phyloP scores from a whole-genome alignment of 2,888 invertebrate species.

The Mythimna ferrago region DNA sequence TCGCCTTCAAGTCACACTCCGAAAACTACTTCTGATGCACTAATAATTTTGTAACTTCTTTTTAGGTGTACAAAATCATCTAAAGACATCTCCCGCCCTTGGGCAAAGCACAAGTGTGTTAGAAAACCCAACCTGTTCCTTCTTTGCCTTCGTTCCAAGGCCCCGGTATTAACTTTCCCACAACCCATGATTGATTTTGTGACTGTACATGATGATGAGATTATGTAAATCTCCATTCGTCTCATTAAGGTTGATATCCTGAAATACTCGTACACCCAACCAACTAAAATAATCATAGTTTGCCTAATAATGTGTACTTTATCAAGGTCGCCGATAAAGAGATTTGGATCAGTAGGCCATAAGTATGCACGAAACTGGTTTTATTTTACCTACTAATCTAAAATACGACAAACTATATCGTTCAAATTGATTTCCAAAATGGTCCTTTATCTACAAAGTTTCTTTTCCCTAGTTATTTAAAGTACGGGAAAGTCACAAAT shows the following conservation, averaged over 20 bases:
- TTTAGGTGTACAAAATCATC: too few relatives aligned
- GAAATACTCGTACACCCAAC: not conserved
- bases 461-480: not conserved
- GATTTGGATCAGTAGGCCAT: slow-evolving; percentile 34
- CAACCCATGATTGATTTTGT: not conserved
- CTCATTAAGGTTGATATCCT: not conserved
- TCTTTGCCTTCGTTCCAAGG: too few relatives aligned
- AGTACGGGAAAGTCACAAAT: not conserved
- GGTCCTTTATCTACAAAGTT: not conserved
- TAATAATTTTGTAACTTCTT: not conserved
- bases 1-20: not conserved
- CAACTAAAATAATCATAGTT: slow-evolving; percentile 1
- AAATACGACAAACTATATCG: too few relatives aligned
- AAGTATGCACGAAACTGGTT: slow-evolving; percentile 14
- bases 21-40: too few relatives aligned
- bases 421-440: not conserved
- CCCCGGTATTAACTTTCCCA: too few relatives aligned
- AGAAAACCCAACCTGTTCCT: too few relatives aligned
- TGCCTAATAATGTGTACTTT: slow-evolving; percentile 16
- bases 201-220: not conserved
- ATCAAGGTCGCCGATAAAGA: slow-evolving; percentile 44
- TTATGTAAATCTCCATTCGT: not conserved
- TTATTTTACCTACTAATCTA: not conserved
- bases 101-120: too few relatives aligned
- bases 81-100: too few relatives aligned